Conservation (phyloP, 1,140 invertebrate genomes). For the Brachystomella parvula region DNA sequence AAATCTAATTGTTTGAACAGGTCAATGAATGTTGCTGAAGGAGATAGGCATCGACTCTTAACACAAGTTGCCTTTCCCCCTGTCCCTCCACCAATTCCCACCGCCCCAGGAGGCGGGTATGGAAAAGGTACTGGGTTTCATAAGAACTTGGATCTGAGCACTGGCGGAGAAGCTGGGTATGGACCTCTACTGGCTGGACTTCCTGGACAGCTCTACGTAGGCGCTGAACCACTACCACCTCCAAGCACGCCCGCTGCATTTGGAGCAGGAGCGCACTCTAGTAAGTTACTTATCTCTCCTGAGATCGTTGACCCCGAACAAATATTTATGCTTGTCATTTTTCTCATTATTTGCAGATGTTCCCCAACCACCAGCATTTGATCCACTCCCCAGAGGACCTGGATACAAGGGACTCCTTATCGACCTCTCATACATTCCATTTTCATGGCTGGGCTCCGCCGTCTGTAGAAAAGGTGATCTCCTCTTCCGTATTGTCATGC, state of each 20-base stretch:
- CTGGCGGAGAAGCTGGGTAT: constrained; percentile 18
- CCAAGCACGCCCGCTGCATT: not conserved
- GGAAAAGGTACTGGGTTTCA: constrained; percentile 24
- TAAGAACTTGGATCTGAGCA: constrained; percentile 21
- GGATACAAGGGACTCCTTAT: constrained; percentile 20
- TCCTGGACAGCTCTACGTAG: not conserved
- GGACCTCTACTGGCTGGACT: constrained; percentile 8
- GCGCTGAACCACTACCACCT: not conserved
- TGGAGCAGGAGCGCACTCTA: not conserved
- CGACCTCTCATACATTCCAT: constrained; percentile 32
- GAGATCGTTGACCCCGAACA: not conserved
- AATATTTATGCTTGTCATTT: not conserved
- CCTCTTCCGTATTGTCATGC: constrained; percentile 34
- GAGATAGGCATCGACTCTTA: constrained; percentile 2
- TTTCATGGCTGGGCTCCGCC: constrained; percentile 30
- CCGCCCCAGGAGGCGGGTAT: not conserved
- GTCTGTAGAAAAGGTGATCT: constrained; percentile 29
- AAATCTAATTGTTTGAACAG: not conserved
- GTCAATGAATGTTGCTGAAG: not conserved
- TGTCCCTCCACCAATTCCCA: constrained; percentile 1
- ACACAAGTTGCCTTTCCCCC: not conserved
- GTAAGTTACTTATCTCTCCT: not conserved
- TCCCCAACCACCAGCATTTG: constrained; percentile 4
- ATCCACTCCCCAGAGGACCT: not conserved
- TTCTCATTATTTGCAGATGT: not conserved